Conservation (phyloP, 2,888 invertebrate species). For the Agrotis exclamationis region DNA sequence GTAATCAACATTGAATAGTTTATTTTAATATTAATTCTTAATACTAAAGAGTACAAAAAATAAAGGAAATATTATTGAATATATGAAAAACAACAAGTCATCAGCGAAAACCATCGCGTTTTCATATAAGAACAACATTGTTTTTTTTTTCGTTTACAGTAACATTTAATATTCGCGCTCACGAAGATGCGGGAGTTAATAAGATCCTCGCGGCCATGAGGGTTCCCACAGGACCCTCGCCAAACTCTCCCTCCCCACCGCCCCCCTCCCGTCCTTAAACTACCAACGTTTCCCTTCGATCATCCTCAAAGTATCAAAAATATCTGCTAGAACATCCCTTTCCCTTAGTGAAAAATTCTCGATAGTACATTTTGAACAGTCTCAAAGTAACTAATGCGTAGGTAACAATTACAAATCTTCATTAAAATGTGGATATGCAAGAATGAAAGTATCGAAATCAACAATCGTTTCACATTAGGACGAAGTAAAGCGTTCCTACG, state of each 20-base stretch:
- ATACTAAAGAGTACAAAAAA: conserved; percentile 91
- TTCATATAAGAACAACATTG: conserved; percentile 90
- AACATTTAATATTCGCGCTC: conserved; percentile 88
- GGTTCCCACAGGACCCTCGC: conserved; percentile 30
- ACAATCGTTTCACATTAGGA: conserved; percentile 81
- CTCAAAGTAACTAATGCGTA: conserved; percentile 91
- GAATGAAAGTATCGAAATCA: conserved; percentile 84
- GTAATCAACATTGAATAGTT: conserved; percentile 91
- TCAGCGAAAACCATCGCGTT: conserved; percentile 88
- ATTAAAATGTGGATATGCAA: conserved; percentile 88
- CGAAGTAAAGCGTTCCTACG: conserved; percentile 84
- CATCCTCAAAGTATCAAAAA: conserved; percentile 91
- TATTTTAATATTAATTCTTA: conserved; percentile 90
- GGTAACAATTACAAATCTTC: conserved; percentile 89
- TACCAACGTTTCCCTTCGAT: conserved; percentile 89
- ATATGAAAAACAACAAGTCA: conserved; percentile 91
- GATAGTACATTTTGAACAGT: conserved; percentile 90
- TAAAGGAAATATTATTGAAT: conserved; percentile 91
- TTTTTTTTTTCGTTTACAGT: conserved; percentile 87
- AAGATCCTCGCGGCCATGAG: conserved; percentile 61
- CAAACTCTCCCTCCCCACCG: conserved; percentile 35
- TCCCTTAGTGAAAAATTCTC: conserved; percentile 89
- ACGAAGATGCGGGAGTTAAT: conserved; percentile 80
- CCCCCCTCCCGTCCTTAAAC: conserved; percentile 63
- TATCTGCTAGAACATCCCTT: conserved; percentile 91